These are phyloP conservation scores for Ypsolopha scabrella DNA, from an alignment of 2,888 invertebrate genomes.

Conservation along the genomic window DNA sequence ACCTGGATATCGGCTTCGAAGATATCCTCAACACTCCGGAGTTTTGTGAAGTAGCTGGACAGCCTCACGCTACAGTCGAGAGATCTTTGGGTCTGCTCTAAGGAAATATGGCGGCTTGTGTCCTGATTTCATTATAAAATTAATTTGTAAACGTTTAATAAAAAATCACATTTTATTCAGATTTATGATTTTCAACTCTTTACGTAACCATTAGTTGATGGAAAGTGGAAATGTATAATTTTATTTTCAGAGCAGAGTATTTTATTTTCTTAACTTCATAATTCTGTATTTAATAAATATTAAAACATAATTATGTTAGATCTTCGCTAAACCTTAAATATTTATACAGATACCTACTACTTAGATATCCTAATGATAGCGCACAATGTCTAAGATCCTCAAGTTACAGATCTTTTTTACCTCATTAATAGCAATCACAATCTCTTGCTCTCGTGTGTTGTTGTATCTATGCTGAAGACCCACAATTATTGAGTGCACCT, in stretches of 20 bases:
- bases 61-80: slow-evolving; percentile 88
- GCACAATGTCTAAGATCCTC: slow-evolving; percentile 67
- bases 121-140: no score
- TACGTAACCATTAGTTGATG: no score
- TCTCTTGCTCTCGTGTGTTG: slow-evolving; percentile 66
- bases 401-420: slow-evolving; percentile 77
- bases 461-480: slow-evolving; percentile 65
- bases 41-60: slow-evolving; percentile 78
- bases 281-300: no score
- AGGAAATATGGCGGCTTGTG: slow-evolving; percentile 8
- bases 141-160: no score
- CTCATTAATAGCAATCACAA: slow-evolving; percentile 70
- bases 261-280: no score
- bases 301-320: no score
- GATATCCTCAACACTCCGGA: slow-evolving; percentile 82
- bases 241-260: no score
- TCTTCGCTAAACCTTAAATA: no score
- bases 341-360: no score
- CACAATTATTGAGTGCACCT: slow-evolving; percentile 67
- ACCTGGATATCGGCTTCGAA: slow-evolving; percentile 82
- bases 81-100: slow-evolving; percentile 74
- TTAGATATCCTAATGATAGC: neutral
- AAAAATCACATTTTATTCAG: no score
- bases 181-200: no score
- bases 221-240: no score